phyloP scores from a whole-genome alignment of 2,888 invertebrate genomes.

The Oxytorus armatus region DNA sequence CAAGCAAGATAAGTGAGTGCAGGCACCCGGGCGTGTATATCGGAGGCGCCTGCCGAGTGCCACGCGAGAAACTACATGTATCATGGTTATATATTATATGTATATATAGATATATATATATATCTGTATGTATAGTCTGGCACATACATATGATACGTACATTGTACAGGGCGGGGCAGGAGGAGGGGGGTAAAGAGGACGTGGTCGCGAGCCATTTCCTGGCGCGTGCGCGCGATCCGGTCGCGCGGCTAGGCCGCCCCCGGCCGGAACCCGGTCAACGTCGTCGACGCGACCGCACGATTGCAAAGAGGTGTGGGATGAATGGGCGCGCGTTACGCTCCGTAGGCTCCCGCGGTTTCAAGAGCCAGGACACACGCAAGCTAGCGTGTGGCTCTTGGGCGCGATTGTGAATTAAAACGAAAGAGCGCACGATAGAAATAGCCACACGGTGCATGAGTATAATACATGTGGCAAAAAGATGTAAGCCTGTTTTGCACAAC shows the following conservation, averaged over 20 bases:
- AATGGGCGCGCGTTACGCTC: slow-evolving; percentile 75
- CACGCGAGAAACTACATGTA: slow-evolving; percentile 67
- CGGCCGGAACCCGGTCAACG: slow-evolving; percentile 74
- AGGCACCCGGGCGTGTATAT: slow-evolving; percentile 67
- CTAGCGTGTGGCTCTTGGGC: slow-evolving; percentile 7
- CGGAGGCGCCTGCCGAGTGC: slow-evolving; percentile 69
- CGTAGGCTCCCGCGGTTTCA: slow-evolving; percentile 64
- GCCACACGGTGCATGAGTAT: slow-evolving; percentile 1
- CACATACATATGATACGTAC: slow-evolving; percentile 21
- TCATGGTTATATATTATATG: slow-evolving; percentile 18
- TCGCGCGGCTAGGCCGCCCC: slow-evolving; percentile 63
- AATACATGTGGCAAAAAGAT: background rate
- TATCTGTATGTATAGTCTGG: slow-evolving; percentile 14
- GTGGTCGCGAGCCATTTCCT: slow-evolving; percentile 67
- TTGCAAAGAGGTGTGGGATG: slow-evolving; percentile 72
- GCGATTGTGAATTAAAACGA: slow-evolving; percentile 33
- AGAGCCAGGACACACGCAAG: slow-evolving; percentile 37
- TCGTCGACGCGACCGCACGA: slow-evolving; percentile 57
- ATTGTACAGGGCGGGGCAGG: slow-evolving; percentile 12
- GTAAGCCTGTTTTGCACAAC: background rate
- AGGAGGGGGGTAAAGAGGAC: slow-evolving; percentile 17
- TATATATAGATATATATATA: slow-evolving; percentile 7
- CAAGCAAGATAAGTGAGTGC: slow-evolving; percentile 63
- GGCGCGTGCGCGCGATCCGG: slow-evolving; percentile 72
- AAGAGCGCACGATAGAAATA: slow-evolving; percentile 13